Conservation (phyloP, 2,797 vertebrate genomes). For the Mormyrus hasselquistii region DNA sequence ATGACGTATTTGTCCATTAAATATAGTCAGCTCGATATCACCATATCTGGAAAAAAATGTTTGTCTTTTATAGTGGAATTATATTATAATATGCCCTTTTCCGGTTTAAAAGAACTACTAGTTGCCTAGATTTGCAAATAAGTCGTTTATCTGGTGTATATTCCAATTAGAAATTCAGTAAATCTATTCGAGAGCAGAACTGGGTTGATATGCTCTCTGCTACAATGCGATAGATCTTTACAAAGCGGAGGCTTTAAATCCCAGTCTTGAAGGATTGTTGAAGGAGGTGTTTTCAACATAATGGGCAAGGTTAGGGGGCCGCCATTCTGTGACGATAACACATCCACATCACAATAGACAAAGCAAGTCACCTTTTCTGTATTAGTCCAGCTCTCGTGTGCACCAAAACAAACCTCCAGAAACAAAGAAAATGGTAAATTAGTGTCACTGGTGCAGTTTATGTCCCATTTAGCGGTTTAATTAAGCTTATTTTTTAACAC, state of each 20-base stretch:
- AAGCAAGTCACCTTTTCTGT: not conserved
- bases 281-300: constrained; percentile 28
- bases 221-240: not conserved
- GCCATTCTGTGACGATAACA: not conserved
- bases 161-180: not conserved
- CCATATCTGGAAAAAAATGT: not conserved
- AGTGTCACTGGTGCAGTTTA: not conserved
- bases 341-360: not conserved
- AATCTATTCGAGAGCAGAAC: not conserved
- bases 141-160: not conserved
- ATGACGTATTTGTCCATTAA: not conserved
- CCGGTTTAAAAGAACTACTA: not conserved
- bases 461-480: not conserved
- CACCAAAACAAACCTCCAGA: not conserved
- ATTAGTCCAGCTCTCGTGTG: not conserved
- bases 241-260: not conserved
- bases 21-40: not conserved
- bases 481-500: constrained; percentile 2
- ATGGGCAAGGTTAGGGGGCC: not conserved
- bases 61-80: not conserved
- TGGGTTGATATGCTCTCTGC: not conserved
- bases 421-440: not conserved
- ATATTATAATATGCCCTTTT: not conserved
- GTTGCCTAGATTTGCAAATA: not conserved
- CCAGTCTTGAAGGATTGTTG: not conserved